A percentile compares a stretch with the other conserved stretches of the same genome.
phyloP scores from a whole-genome alignment of 2,797 vertebrate genomes.

The Sebastes steindachneri region DNA sequence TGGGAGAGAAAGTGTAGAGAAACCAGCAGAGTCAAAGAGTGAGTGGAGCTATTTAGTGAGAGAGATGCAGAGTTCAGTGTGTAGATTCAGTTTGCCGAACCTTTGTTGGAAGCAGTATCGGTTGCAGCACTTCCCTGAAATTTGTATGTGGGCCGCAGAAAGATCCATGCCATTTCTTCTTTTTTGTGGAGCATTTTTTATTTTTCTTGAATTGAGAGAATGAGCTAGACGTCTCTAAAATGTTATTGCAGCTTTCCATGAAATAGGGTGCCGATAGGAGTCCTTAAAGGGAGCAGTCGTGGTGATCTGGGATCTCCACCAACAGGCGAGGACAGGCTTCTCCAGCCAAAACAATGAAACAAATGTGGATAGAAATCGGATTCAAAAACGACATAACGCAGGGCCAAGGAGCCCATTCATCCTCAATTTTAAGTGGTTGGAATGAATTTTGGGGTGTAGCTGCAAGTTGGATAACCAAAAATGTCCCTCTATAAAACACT shows the following conservation, averaged over 20 bases:
- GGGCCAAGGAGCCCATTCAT: background rate
- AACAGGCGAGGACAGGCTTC: background rate
- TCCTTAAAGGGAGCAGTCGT: conserved; percentile 1
- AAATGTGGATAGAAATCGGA: conserved; percentile 8
- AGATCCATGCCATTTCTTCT: conserved; percentile 3
- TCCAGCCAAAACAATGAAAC: conserved; percentile 13
- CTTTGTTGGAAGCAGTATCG: conserved; percentile 35
- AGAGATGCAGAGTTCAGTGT: conserved; percentile 20
- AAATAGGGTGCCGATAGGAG: conserved; percentile 20
- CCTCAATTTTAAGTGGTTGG: background rate
- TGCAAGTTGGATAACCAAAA: background rate
- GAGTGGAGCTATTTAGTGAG: conserved; percentile 51
- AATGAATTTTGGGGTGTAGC: conserved; percentile 3
- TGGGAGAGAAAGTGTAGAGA: conserved; percentile 54
- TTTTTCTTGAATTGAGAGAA: conserved; percentile 16
- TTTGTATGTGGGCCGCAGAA: conserved; percentile 25
- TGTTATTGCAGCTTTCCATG: conserved; percentile 17
- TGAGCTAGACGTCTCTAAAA: conserved; percentile 5
- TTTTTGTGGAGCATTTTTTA: background rate
- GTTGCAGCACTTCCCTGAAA: conserved; percentile 37
- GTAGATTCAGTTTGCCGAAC: conserved; percentile 2
- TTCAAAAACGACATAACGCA: background rate
- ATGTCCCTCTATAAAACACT: background rate
- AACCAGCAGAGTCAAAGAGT: conserved; percentile 38
- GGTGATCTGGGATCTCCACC: conserved; percentile 31